Evolutionary conservation across 30 jellyfish, hydroid and myxozoan genomes (phyloP).

Genomic region (Aurelia aurita): DNA sequence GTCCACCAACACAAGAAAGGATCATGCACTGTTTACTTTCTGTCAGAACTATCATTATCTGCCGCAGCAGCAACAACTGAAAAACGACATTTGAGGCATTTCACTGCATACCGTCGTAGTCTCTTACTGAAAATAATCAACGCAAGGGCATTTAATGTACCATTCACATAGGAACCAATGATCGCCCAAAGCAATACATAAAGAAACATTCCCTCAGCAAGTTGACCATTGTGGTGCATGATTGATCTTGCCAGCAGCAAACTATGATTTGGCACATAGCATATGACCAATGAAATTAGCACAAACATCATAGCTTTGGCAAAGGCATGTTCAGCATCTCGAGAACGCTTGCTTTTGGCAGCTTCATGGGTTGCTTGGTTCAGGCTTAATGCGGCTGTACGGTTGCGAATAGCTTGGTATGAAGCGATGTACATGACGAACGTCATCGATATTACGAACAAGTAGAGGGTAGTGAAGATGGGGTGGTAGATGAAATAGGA

Average conservation of each 20-base stretch:
- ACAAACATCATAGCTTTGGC: conserved; percentile 15
- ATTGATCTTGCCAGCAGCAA: background rate
- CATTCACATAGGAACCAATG: conserved; percentile 21
- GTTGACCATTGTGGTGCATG: background rate
- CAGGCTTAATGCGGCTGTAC: background rate
- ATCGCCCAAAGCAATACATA: conserved; percentile 28
- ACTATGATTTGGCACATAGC: conserved; percentile 24
- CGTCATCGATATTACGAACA: conserved; percentile 6
- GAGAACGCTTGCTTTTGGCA: background rate
- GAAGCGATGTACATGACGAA: conserved; percentile 20
- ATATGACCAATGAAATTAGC: background rate
- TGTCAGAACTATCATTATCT: no score
- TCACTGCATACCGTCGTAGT: background rate
- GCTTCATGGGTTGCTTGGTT: background rate
- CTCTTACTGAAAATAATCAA: background rate
- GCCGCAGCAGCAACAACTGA: no score
- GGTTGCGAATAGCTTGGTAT: background rate
- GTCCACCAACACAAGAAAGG: no score
- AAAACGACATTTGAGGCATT: background rate
- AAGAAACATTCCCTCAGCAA: background rate
- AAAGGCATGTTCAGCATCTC: conserved; percentile 8
- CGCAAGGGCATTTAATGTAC: conserved; percentile 11
- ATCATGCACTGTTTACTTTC: no score
- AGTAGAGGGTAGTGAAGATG: background rate
- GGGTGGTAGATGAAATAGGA: conserved; percentile 24